Evolutionary conservation across 35 echinoderm and acorn worm genomes (phyloP).

Genomic region (Heliocidaris tuberculata): DNA sequence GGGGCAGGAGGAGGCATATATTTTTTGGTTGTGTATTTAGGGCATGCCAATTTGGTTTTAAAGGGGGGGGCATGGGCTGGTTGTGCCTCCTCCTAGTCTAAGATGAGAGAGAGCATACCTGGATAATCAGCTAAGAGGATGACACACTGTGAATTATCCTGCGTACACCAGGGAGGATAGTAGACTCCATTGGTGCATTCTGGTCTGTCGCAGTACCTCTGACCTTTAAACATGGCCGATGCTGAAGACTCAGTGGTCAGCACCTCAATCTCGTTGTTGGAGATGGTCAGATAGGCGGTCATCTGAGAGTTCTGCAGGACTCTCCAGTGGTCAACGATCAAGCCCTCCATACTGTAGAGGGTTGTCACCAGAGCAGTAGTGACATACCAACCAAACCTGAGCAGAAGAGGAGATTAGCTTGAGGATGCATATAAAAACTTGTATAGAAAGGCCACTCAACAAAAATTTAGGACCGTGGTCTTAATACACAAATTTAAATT

Average conservation of each 20-base stretch:
- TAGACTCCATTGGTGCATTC: slow-evolving; percentile 51
- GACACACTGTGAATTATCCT: slow-evolving; percentile 39
- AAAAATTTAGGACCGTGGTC: too few species aligned
- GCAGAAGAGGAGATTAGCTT: not conserved
- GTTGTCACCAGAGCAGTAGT: slow-evolving; percentile 9
- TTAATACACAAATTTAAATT: too few species aligned
- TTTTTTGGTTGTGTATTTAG: too few species aligned
- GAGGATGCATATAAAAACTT: too few species aligned
- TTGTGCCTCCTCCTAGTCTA: too few species aligned
- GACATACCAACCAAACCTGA: slow-evolving; percentile 34
- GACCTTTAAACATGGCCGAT: not conserved
- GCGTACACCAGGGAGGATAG: slow-evolving; percentile 1
- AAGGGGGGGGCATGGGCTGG: too few species aligned
- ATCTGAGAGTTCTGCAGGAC: slow-evolving; percentile 40
- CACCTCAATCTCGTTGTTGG: slow-evolving; percentile 25
- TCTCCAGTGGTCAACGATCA: slow-evolving; percentile 39
- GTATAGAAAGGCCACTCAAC: too few species aligned
- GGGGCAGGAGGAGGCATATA: too few species aligned
- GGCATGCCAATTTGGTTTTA: too few species aligned
- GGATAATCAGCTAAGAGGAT: slow-evolving; percentile 49
- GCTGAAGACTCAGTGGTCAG: slow-evolving; percentile 10
- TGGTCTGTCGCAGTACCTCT: slow-evolving; percentile 49
- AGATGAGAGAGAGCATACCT: not conserved
- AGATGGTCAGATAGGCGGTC: slow-evolving; percentile 36
- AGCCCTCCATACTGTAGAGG: not conserved